These are phyloP conservation scores for Pocillopora damicornis DNA, from an alignment of 64 coral and sea anemone species.

Conservation along the genomic window DNA sequence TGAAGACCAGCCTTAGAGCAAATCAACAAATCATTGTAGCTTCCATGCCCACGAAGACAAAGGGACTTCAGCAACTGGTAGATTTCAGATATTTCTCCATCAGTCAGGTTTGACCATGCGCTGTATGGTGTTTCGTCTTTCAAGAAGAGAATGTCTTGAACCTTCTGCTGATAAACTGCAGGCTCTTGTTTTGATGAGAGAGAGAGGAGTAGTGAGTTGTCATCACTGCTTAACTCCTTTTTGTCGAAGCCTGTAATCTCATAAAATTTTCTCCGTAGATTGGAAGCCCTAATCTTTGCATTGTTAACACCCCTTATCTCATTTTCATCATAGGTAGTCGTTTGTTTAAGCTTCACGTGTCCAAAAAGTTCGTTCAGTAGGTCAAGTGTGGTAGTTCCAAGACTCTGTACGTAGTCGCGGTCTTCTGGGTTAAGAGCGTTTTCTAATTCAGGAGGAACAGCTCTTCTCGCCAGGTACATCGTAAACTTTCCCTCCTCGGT, in stretches of 20 bases:
- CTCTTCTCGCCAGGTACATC: neutral
- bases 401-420: slow-evolving; percentile 6
- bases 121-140: slow-evolving; percentile 35
- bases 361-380: slow-evolving; percentile 31
- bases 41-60: neutral
- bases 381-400: neutral
- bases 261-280: slow-evolving; percentile 37
- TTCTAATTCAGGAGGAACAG: slow-evolving; percentile 2
- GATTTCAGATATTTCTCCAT: neutral
- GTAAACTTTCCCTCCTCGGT: neutral
- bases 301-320: neutral
- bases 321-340: slow-evolving; percentile 32
- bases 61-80: slow-evolving; percentile 10
- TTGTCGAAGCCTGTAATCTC: slow-evolving; percentile 46
- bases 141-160: slow-evolving; percentile 41
- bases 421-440: neutral
- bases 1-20: slow-evolving; percentile 56
- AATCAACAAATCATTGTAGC: slow-evolving; percentile 14
- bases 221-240: neutral
- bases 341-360: slow-evolving; percentile 35
- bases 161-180: slow-evolving; percentile 16
- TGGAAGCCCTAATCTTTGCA: slow-evolving; percentile 29
- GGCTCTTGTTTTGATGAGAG: neutral
- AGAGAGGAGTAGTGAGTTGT: neutral
- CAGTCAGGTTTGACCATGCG: slow-evolving; percentile 1